These are phyloP conservation scores for Phyllotreta cruciferae DNA, from an alignment of 2,888 invertebrate species.

Conservation along the genomic window DNA sequence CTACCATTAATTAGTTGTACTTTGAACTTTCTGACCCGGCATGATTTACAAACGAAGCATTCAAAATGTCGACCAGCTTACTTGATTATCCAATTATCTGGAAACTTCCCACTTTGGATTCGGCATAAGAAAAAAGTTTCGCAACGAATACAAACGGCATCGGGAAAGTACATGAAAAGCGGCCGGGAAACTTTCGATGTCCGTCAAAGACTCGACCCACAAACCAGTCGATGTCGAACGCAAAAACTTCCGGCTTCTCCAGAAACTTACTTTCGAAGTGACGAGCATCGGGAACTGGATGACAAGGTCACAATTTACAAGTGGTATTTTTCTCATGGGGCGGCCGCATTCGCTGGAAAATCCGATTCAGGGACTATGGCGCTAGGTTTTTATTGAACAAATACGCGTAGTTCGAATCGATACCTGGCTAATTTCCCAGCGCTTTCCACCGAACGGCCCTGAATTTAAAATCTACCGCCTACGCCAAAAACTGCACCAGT, in stretches of 20 bases:
- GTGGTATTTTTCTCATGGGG: neutral
- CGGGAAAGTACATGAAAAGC: neutral
- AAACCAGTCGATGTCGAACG: neutral
- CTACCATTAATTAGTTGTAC: too few species aligned
- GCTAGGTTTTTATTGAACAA: neutral
- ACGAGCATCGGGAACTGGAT: conserved; percentile 7
- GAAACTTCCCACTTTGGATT: too few species aligned
- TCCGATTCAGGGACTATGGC: neutral
- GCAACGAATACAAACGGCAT: neutral
- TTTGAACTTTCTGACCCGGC: too few species aligned
- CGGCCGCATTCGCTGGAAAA: neutral
- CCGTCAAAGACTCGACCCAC: conserved; percentile 12
- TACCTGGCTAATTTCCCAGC: too few species aligned
- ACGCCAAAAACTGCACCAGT: too few species aligned
- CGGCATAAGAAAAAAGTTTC: neutral
- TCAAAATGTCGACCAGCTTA: too few species aligned
- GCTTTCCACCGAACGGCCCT: too few species aligned
- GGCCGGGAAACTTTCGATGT: conserved; percentile 2
- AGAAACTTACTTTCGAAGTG: neutral
- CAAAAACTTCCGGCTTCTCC: conserved; percentile 5
- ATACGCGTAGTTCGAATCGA: too few species aligned
- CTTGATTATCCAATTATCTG: too few species aligned
- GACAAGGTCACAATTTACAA: conserved; percentile 19
- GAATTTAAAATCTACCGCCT: too few species aligned
- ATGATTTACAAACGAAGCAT: too few species aligned